These are phyloP conservation scores for Ochlodes sylvanus DNA, from an alignment of 2,888 invertebrate genomes.

Conservation along the genomic window DNA sequence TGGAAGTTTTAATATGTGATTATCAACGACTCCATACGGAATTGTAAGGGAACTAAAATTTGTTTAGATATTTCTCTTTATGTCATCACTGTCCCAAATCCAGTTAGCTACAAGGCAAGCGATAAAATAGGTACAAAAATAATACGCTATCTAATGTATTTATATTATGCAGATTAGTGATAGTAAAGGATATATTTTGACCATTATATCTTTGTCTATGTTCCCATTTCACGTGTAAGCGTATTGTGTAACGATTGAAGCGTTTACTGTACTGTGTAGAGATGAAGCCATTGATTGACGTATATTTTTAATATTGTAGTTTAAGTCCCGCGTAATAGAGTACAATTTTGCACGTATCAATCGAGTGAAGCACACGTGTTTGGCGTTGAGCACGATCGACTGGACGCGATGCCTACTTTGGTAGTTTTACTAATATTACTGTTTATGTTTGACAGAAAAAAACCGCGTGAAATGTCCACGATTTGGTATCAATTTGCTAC, in stretches of 20 bases:
- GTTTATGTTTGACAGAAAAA: too few species aligned
- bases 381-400: neutral
- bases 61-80: neutral
- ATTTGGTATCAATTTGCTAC: too few species aligned
- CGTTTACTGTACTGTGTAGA: slow-evolving; percentile 18
- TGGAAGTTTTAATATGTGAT: too few species aligned
- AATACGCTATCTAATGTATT: too few species aligned
- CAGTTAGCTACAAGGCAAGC: too few species aligned
- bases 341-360: slow-evolving; percentile 39
- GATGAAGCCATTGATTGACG: slow-evolving; percentile 24
- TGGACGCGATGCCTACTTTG: too few species aligned
- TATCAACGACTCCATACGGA: too few species aligned
- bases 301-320: slow-evolving; percentile 36
- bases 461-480: too few species aligned
- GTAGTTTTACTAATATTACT: too few species aligned
- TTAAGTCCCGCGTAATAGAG: slow-evolving; percentile 37
- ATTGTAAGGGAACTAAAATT: neutral
- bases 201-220: slow-evolving; percentile 48
- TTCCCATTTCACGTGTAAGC: slow-evolving; percentile 39
- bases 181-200: slow-evolving; percentile 50
- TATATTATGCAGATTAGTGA: neutral
- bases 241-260: slow-evolving; percentile 9
- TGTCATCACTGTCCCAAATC: neutral
- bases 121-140: too few species aligned
- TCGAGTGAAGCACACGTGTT: slow-evolving; percentile 11